Conservation (phyloP, 2,113 vertebrate genomes). For the Caranx melampygus region DNA sequence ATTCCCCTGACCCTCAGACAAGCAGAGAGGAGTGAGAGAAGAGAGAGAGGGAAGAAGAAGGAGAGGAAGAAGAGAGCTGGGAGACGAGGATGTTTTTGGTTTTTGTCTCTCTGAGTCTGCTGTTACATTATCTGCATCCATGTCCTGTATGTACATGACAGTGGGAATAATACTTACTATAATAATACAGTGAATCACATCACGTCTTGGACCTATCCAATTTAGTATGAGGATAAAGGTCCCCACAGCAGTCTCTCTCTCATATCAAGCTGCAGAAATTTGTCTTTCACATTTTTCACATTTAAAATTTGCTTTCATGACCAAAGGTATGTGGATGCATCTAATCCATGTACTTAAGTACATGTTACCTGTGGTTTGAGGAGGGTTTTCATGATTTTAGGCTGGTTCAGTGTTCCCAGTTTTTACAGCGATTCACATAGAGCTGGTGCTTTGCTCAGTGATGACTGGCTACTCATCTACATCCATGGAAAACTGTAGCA, state of each 20-base stretch:
- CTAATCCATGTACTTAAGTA: neutral
- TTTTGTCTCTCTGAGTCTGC: neutral
- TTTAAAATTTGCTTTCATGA: no score
- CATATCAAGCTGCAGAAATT: neutral
- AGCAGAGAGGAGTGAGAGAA: conserved; percentile 29
- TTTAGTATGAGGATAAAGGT: no score
- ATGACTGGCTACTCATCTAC: neutral
- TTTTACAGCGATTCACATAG: neutral
- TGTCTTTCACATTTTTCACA: no score
- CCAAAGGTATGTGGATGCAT: neutral
- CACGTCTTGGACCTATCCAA: neutral
- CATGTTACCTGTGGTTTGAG: neutral
- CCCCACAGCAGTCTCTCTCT: no score
- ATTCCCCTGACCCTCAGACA: conserved; percentile 51
- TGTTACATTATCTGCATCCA: neutral
- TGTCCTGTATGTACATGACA: neutral
- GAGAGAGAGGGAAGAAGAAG: neutral
- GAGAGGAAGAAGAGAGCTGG: conserved; percentile 5
- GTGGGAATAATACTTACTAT: neutral
- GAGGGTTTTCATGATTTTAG: neutral
- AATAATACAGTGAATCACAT: neutral
- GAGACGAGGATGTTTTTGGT: neutral
- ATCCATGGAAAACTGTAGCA: neutral
- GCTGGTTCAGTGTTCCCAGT: neutral
- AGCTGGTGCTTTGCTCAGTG: neutral